phyloP scores from a whole-genome alignment of 1,140 invertebrate species.

The Bombus pascuorum region DNA sequence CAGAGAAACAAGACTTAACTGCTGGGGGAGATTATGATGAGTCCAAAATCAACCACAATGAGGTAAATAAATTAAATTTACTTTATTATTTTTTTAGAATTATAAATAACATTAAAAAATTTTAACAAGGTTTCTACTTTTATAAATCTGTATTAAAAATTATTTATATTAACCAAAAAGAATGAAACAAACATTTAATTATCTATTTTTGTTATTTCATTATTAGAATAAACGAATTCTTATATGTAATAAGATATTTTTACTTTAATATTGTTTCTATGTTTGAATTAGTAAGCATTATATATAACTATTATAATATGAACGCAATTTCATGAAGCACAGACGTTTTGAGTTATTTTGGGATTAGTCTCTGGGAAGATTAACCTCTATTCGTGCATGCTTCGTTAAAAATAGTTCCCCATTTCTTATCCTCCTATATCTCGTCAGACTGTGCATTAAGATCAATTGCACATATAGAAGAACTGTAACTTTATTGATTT shows the following conservation, averaged over 20 bases:
- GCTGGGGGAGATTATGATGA: slow-evolving; percentile 82
- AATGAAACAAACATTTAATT: neutral
- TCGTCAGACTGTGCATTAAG: slow-evolving; percentile 63
- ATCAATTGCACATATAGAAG: slow-evolving; percentile 1
- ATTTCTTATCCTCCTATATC: slow-evolving; percentile 70
- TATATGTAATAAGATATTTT: neutral
- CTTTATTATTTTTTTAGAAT: slow-evolving; percentile 14
- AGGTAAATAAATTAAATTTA: slow-evolving; percentile 78
- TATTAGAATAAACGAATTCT: neutral
- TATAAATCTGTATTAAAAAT: neutral
- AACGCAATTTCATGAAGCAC: slow-evolving; percentile 34
- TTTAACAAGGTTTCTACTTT: neutral
- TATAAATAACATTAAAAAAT: neutral
- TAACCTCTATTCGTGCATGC: slow-evolving; percentile 78
- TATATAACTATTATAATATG: slow-evolving; percentile 29
- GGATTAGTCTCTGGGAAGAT: slow-evolving; percentile 76
- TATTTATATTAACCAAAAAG: neutral
- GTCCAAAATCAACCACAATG: slow-evolving; percentile 83
- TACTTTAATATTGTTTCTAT: neutral
- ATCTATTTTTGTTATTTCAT: neutral
- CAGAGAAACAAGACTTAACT: slow-evolving; percentile 83
- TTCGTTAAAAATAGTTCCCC: slow-evolving; percentile 77
- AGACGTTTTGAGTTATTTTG: slow-evolving; percentile 77
- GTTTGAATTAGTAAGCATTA: slow-evolving; percentile 4
- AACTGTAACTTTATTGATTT: neutral